Evolutionary conservation across 2,888 invertebrate genomes (phyloP).

Genomic region (Cephus sareptanus): DNA sequence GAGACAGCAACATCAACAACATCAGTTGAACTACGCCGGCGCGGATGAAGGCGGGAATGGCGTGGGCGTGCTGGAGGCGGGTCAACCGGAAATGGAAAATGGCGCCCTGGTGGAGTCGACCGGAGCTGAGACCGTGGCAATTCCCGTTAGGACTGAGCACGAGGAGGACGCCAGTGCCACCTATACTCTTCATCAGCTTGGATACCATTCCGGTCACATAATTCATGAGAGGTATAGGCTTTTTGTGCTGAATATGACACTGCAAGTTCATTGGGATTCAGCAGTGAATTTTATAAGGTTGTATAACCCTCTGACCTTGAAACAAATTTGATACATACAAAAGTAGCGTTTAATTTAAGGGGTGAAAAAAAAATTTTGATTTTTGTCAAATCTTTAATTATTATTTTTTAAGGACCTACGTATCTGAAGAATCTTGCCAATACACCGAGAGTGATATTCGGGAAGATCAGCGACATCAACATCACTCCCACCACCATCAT

Average conservation of each 20-base stretch:
- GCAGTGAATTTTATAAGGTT: neutral
- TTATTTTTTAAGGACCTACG: neutral
- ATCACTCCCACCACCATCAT: slow-evolving; percentile 7
- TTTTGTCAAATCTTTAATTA: neutral
- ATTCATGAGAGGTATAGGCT: slow-evolving; percentile 42
- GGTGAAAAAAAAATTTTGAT: neutral
- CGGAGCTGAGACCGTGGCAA: slow-evolving; percentile 38
- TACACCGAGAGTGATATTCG: neutral
- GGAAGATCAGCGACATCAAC: slow-evolving; percentile 7
- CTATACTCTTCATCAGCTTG: slow-evolving; percentile 48
- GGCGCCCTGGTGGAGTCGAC: slow-evolving; percentile 54
- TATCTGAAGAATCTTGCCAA: neutral
- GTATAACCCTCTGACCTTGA: neutral
- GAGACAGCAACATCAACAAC: slow-evolving; percentile 38
- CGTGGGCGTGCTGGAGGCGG: slow-evolving; percentile 64
- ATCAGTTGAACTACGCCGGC: slow-evolving; percentile 41
- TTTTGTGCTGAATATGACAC: neutral
- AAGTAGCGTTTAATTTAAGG: neutral
- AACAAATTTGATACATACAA: neutral
- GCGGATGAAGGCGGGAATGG: slow-evolving; percentile 54
- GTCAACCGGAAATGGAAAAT: slow-evolving; percentile 61
- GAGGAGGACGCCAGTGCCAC: slow-evolving; percentile 35
- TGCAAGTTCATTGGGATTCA: neutral
- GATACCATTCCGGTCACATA: slow-evolving; percentile 42
- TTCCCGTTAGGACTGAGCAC: slow-evolving; percentile 36